Conservation (phyloP, 2,888 invertebrate genomes). For the Tetragonisca angustula region DNA sequence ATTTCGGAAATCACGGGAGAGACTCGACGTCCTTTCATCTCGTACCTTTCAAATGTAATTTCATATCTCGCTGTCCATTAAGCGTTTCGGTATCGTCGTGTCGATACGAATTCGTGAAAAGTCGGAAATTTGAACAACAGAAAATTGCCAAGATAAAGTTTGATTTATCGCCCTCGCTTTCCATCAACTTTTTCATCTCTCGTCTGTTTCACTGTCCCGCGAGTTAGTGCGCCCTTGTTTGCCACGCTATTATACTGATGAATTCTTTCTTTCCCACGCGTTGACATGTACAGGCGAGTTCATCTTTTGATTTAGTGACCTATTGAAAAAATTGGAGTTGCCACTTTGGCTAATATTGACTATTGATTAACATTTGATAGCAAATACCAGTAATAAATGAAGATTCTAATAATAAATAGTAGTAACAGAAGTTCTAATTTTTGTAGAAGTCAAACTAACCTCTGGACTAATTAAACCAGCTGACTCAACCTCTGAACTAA, state of each 20-base stretch:
- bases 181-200: conserved; percentile 11
- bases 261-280: neutral
- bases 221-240: neutral
- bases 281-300: neutral
- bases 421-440: too few relatives aligned
- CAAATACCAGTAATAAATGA: too few relatives aligned
- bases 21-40: too few relatives aligned
- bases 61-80: too few relatives aligned
- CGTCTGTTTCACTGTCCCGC: neutral
- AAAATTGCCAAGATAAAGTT: neutral
- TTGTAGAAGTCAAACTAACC: too few relatives aligned
- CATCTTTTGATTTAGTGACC: neutral
- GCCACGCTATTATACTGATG: neutral
- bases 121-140: neutral
- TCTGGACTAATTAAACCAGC: too few relatives aligned
- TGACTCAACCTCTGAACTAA: too few relatives aligned
- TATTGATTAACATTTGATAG: too few relatives aligned
- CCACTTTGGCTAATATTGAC: too few relatives aligned
- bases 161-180: neutral
- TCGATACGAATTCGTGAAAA: neutral
- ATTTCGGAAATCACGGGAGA: too few relatives aligned
- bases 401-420: too few relatives aligned
- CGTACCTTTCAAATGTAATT: too few relatives aligned
- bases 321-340: neutral
- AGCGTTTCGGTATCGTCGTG: neutral